Evolutionary conservation across 2,113 vertebrate genomes (phyloP), one percentile per base, ranked within the genome.

Genomic region (Bolborhynchus lineola): DNA sequence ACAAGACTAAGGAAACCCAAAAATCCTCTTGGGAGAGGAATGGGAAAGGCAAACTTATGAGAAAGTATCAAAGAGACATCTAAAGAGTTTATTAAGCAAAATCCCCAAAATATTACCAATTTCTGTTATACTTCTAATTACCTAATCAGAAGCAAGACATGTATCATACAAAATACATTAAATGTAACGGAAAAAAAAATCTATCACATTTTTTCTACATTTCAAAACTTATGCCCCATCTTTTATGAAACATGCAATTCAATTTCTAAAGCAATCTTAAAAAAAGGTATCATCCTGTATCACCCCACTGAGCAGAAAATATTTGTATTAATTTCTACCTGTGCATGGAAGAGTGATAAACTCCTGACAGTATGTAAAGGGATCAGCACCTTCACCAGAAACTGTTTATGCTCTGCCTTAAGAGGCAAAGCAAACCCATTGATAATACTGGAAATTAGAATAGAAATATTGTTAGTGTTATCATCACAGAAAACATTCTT

Each of bases 401-500:
- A 99, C 98, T 99, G 99, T 98, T 99, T 99, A 98, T 99, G 99
- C 96, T 99, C 99, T 41, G 99, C 99, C 98, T 99, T 99, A 94
- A 99, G 99, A 42, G 99, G 99, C 98, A 99, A 99, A 98, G 99
- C 99, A 93, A 99, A 99, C 97, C 99, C 99, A 98, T 99, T 99
- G 99, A 99, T 99, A 98, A 99, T 99, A 98, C 99, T 99, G 97
- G 90, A 96, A 96, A 95, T 76, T 13, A 96, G 72, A 97, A 93
- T 68, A 96, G 46, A 98, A 96, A 88, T 42, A 69, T 15, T 81
- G 71, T 98, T 94, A 97, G 93, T 80, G 82, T 86, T 39, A 84
- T 23, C 47, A 92, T 49, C 57, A 94, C 64, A 95, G 70, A 92
- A 88, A 74, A 44, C 28, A 63, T 60, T 59, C 26, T 4, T 37